Evolutionary conservation across 2,113 vertebrate genomes (phyloP).

Genomic region (Aspiorhynchus laticeps): DNA sequence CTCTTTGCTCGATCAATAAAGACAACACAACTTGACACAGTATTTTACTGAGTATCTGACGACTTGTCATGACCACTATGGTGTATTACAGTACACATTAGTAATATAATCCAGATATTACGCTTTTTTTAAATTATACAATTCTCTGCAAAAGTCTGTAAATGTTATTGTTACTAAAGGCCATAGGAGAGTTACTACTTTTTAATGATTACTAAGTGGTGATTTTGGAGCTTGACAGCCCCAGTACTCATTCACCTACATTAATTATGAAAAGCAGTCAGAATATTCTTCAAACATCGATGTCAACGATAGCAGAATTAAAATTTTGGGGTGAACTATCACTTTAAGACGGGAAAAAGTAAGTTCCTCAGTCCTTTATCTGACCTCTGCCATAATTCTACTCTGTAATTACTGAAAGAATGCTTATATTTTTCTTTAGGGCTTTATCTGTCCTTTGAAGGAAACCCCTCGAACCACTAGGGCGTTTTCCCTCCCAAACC

Average conservation of each 20-base stretch:
- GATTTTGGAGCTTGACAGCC: neutral
- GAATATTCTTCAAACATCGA: neutral
- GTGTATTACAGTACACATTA: neutral
- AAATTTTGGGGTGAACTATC: neutral
- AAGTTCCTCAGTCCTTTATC: slow-evolving; percentile 63
- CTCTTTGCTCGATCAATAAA: slow-evolving; percentile 24
- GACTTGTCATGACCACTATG: neutral
- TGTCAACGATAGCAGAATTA: neutral
- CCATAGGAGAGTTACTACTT: neutral
- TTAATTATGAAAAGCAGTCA: neutral
- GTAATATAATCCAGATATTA: neutral
- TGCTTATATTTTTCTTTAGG: slow-evolving; percentile 58
- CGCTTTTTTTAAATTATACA: neutral
- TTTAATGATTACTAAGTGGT: neutral
- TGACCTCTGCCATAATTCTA: slow-evolving; percentile 65
- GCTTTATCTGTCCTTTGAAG: slow-evolving; percentile 62
- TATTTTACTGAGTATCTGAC: neutral
- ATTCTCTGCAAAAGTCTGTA: neutral
- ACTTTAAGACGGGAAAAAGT: slow-evolving; percentile 61
- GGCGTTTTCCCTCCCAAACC: slow-evolving; percentile 69
- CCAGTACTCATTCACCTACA: neutral
- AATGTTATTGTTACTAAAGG: neutral
- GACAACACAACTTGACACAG: neutral
- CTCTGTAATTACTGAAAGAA: slow-evolving; percentile 67
- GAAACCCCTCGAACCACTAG: slow-evolving; percentile 71